Evolutionary conservation across 1,140 invertebrate species (phyloP).

Genomic region (Drosophila tsacasi): DNA sequence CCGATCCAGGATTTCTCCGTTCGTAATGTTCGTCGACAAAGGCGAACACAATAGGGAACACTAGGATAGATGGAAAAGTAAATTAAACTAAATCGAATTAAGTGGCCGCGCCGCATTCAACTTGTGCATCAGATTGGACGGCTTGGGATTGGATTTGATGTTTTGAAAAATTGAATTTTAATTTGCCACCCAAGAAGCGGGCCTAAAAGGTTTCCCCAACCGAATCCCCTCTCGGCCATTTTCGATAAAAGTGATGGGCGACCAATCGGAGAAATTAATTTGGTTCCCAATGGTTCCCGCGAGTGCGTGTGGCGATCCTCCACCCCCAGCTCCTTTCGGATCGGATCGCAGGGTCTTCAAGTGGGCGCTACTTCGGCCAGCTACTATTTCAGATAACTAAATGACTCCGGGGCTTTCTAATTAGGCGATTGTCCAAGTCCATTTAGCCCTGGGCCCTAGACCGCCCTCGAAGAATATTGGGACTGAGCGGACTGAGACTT

Average conservation of each 20-base stretch:
- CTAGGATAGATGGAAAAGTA: constrained; percentile 52
- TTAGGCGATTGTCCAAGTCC: constrained; percentile 30
- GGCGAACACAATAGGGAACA: constrained; percentile 26
- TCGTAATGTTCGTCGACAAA: constrained; percentile 54
- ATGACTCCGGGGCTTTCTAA: constrained; percentile 33
- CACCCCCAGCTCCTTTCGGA: not conserved
- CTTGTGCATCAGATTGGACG: constrained; percentile 44
- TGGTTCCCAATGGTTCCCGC: constrained; percentile 23
- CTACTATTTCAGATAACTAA: constrained; percentile 54
- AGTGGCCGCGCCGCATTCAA: constrained; percentile 63
- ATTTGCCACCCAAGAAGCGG: constrained; percentile 75
- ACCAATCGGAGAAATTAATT: constrained; percentile 62
- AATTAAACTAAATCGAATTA: constrained; percentile 79
- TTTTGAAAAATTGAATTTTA: constrained; percentile 83
- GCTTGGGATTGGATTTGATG: constrained; percentile 55
- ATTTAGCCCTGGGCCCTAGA: constrained; percentile 14
- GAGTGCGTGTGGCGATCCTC: constrained; percentile 35
- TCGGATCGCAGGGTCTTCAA: constrained; percentile 19
- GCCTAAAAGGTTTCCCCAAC: constrained; percentile 74
- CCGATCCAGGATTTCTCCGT: constrained; percentile 18
- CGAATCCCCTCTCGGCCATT: constrained; percentile 48
- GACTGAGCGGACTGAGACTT: not conserved
- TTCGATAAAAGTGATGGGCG: constrained; percentile 69
- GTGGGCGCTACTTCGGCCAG: constrained; percentile 55
- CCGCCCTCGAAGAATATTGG: not conserved